phyloP scores from a whole-genome alignment of 2,113 vertebrate genomes.

The Meleagris gallopavo region DNA sequence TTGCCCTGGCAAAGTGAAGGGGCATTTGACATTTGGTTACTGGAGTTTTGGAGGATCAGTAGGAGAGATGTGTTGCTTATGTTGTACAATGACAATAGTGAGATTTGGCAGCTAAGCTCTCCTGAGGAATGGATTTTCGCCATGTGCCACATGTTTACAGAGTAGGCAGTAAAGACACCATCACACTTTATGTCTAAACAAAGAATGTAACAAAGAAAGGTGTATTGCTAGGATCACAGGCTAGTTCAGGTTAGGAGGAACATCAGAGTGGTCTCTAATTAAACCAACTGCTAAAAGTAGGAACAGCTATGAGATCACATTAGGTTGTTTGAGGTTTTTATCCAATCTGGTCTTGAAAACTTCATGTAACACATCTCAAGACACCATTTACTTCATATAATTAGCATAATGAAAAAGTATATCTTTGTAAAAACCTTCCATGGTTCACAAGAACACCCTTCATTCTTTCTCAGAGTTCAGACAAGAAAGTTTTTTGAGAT shows the following conservation, averaged over 20 bases:
- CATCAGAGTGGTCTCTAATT: background rate
- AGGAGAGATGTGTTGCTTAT: background rate
- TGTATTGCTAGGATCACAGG: background rate
- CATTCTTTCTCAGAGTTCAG: background rate
- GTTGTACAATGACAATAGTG: background rate
- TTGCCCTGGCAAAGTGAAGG: background rate
- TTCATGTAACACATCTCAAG: background rate
- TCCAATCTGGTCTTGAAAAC: background rate
- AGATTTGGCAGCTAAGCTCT: background rate
- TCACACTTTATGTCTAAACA: background rate
- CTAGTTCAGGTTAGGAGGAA: background rate
- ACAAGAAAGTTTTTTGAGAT: background rate
- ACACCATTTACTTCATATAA: background rate
- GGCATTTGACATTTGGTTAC: background rate
- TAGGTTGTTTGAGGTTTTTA: background rate
- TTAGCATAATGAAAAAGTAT: background rate
- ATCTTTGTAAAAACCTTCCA: background rate
- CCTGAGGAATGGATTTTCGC: background rate
- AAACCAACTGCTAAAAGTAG: background rate
- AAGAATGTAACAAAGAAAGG: background rate
- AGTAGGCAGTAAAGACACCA: background rate
- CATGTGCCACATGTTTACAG: background rate
- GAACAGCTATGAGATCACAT: background rate
- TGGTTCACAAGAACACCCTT: background rate
- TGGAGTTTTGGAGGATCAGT: background rate